Base-by-base conservation (phyloP, 1,140 invertebrate species). In the Harpegnathos saltator region DNA sequence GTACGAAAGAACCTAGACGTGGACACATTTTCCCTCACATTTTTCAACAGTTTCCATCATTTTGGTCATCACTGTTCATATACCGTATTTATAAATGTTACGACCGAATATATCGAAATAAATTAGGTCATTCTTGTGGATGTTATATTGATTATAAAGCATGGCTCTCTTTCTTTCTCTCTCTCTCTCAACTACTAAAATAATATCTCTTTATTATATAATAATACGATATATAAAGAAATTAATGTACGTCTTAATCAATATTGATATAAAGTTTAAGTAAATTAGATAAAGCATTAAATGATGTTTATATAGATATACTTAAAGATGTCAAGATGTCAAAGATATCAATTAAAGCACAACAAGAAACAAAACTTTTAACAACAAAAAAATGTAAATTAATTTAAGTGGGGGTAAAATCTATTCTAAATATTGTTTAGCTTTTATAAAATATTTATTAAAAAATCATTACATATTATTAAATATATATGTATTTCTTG, bases 101-200 rank as follows among this genome's bases (percentile, higher is more conserved):
- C n/a, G 44, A 65, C 44, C 29, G n/a, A 14, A 4, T 65, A 65
- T 11, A 5, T 19, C 2, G 5, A 68, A 17, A 68, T n/a, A 68
- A 68, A 68, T 9, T 68, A 52, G 65, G 65, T 29, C 65, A 68
- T 68, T 68, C 22, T 68, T 15, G 52, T 15, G 38, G 44, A 15
- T 68, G 65, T 26, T 52, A 68, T 29, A 68, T 68, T n/a, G 17
- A 26, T 9, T 68, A 68, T 52, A 52, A 68, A 12, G 9, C n/a
- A n/a, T n/a, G n/a, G n/a, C n/a, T n/a, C n/a, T n/a, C n/a, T n/a
- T n/a, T n/a, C n/a, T n/a, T n/a, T n/a, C 38, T 65, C 29, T 48
- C 0, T 0, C 1, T 68, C 65, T 24, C 52, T 65, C 44, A 65
- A 2, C 33, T 65, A 65, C 44, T 44, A 12, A 44, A 38, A 65